These are phyloP conservation scores for Hydraecia micacea DNA, from an alignment of 2,888 invertebrate genomes.

Conservation along the genomic window DNA sequence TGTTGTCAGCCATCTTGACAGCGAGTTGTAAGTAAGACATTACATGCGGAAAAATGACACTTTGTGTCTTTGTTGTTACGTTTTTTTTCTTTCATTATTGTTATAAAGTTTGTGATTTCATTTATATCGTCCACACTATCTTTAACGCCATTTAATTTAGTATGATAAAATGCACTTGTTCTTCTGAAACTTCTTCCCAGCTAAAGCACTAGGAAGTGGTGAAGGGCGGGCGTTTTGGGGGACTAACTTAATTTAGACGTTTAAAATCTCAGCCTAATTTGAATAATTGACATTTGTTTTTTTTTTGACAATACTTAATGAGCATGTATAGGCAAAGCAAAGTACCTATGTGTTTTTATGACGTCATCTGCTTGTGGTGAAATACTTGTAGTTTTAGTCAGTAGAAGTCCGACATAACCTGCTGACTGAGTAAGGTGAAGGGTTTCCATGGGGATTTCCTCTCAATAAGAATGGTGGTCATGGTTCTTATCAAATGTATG, in stretches of 20 bases:
- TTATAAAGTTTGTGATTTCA: slow-evolving; percentile 4
- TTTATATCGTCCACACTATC: background rate
- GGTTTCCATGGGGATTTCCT: background rate
- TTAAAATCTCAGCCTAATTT: background rate
- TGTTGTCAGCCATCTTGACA: slow-evolving; percentile 45
- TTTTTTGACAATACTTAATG: too few species aligned
- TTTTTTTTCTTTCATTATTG: slow-evolving; percentile 29
- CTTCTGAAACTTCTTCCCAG: background rate
- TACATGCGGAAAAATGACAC: slow-evolving; percentile 37
- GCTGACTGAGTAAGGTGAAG: background rate
- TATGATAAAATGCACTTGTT: background rate
- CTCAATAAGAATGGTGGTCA: background rate
- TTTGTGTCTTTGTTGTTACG: slow-evolving; percentile 11
- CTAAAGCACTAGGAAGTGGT: background rate
- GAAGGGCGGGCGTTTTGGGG: background rate
- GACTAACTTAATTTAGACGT: background rate
- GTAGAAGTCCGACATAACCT: background rate
- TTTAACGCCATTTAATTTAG: too few species aligned
- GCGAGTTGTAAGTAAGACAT: slow-evolving; percentile 35
- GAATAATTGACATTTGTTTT: too few species aligned
- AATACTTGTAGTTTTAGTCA: too few species aligned
- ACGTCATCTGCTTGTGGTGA: too few species aligned
- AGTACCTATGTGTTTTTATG: too few species aligned
- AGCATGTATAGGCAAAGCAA: too few species aligned
- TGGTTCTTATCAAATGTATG: too few species aligned